Percentiles rank a stretch among this genome's conserved stretches.
These are phyloP conservation scores for Lycocorax pyrrhopterus DNA, from an alignment of 2,113 vertebrate genomes.

Conservation along the genomic window DNA sequence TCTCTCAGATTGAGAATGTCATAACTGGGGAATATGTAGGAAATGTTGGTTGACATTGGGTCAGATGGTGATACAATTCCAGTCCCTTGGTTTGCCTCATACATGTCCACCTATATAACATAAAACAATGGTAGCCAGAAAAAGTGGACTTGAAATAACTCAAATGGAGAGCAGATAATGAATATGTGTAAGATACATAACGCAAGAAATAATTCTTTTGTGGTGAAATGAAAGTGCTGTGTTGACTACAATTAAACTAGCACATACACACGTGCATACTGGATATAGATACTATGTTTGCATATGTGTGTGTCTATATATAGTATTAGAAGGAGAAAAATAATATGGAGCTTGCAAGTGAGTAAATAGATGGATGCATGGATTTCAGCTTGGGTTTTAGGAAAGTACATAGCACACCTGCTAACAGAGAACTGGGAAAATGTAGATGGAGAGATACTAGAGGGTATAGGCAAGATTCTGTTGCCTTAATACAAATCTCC, in stretches of 20 bases:
- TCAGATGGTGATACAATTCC: neutral
- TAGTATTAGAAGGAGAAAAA: neutral
- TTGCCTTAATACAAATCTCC: neutral
- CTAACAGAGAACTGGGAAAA: neutral
- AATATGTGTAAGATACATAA: neutral
- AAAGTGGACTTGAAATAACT: neutral
- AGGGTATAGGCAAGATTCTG: neutral
- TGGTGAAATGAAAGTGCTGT: neutral
- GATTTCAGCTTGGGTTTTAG: neutral
- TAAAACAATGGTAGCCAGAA: neutral
- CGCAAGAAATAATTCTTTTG: neutral
- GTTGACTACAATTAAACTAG: neutral
- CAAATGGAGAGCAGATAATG: neutral
- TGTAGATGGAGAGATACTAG: neutral
- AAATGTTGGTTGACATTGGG: neutral
- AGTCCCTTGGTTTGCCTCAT: neutral
- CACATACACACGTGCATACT: neutral
- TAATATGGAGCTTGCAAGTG: neutral
- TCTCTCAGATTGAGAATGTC: neutral
- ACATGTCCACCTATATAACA: neutral
- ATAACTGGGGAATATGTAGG: neutral
- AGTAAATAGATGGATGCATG: neutral
- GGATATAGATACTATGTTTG: neutral
- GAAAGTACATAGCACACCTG: neutral
- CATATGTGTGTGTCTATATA: neutral